A percentile compares a stretch with the other conserved stretches of the same genome.
Conservation (phyloP, 2,797 vertebrate species). For the Oreochromis mossambicus region DNA sequence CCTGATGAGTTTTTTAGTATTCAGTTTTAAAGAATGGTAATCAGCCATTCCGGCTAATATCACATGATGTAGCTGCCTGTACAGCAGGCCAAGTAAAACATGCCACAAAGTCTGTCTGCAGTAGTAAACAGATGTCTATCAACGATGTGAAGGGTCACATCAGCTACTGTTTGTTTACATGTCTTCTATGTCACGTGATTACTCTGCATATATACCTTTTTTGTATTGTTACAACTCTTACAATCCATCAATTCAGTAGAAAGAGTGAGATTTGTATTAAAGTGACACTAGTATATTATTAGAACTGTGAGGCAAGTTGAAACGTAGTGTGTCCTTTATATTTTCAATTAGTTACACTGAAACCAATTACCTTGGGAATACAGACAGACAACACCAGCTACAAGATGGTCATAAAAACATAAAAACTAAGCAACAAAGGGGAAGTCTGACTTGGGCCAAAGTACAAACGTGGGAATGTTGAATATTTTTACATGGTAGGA, state of each 20-base stretch:
- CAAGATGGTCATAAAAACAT: slow-evolving; percentile 54
- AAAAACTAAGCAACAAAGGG: slow-evolving; percentile 36
- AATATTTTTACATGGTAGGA: background rate
- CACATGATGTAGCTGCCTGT: slow-evolving; percentile 42
- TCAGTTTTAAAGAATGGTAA: background rate
- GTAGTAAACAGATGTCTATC: slow-evolving; percentile 12
- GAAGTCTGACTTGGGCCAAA: slow-evolving; percentile 32
- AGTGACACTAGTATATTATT: background rate
- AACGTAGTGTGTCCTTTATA: background rate
- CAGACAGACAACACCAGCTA: background rate
- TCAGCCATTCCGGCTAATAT: background rate
- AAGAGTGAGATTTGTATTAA: background rate
- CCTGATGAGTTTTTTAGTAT: background rate
- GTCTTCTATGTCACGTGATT: background rate
- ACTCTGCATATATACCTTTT: background rate
- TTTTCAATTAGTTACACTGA: background rate
- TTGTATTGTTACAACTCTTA: background rate
- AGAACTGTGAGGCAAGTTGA: background rate
- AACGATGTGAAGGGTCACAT: background rate
- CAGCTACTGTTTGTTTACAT: background rate
- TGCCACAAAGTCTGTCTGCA: slow-evolving; percentile 44
- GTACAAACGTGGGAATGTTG: background rate
- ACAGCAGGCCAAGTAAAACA: slow-evolving; percentile 31
- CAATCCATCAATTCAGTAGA: background rate
- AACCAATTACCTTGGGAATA: slow-evolving; percentile 30